phyloP scores from a whole-genome alignment of 1,140 invertebrate species.

The Leptestheria dahalacensis region DNA sequence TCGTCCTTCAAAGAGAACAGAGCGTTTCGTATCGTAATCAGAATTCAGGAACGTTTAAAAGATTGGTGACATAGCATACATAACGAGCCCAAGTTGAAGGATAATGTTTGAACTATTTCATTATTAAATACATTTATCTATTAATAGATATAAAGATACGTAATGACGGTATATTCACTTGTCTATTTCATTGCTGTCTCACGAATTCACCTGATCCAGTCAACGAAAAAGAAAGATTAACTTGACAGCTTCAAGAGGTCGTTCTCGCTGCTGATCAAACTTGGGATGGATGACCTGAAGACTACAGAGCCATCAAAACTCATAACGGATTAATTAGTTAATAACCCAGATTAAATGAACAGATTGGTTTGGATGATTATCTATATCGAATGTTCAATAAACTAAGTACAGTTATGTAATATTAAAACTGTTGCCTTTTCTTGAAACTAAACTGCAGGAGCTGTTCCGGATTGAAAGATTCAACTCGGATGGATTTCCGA shows the following conservation, averaged over 20 bases:
- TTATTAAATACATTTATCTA: too few relatives aligned
- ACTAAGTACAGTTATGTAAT: not conserved
- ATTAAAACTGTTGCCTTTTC: not conserved
- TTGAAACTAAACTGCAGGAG: not conserved
- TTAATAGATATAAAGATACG: too few relatives aligned
- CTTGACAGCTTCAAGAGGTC: slow-evolving; percentile 74
- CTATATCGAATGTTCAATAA: not conserved
- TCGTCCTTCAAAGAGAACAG: too few relatives aligned
- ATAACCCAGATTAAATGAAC: not conserved
- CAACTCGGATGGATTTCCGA: not conserved
- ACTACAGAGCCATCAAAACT: not conserved
- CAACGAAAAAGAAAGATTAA: slow-evolving; percentile 86
- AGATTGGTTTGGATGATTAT: too few relatives aligned
- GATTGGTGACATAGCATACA: too few relatives aligned
- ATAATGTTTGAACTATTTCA: too few relatives aligned
- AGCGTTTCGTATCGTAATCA: too few relatives aligned
- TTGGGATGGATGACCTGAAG: slow-evolving; percentile 46
- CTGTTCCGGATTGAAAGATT: not conserved
- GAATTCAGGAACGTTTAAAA: too few relatives aligned
- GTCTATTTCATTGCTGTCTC: too few relatives aligned
- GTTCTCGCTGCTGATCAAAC: slow-evolving; percentile 76
- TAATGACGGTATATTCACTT: too few relatives aligned
- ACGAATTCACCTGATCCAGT: slow-evolving; percentile 75
- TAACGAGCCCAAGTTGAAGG: too few relatives aligned
- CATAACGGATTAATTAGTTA: not conserved